Base-by-base conservation (phyloP, 1,140 invertebrate genomes). In the Caenorhabditis latens region DNA sequence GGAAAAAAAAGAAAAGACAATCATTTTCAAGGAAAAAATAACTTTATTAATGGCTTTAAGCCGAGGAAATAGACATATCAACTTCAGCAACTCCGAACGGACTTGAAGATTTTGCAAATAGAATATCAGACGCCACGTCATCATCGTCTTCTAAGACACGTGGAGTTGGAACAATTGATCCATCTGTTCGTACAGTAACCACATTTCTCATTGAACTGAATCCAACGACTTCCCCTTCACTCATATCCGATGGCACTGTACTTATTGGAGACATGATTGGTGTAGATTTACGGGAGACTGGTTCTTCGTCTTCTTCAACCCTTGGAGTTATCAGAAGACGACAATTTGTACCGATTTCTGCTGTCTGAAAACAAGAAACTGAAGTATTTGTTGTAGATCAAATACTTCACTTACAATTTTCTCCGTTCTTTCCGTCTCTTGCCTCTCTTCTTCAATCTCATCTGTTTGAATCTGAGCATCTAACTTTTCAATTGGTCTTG, bases 391-490 rank as follows among this genome's bases (percentile, higher is more conserved):
- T 8, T 19, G 21, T 14, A 21, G 13, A 13, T 67, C 13, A 16
- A 67, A 16, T 0, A 40, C 1, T 8, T 14, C 8, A 67, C 63
- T 67, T 42, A 67, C 63, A 67, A 42, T 21, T 61, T 61, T 61
- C 40, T 67, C 63, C 24, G 24, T 42, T 42, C 67, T 21, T n/a
- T n/a, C 21, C 61, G 24, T 14, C 32, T 63, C 61, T 58, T 58
- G 16, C 61, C 14, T 11, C 14, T 79, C 21, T 50, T 79, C 46
- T 40, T 9, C 71, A 24, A 79, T 2, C 13, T 79, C 13, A 24
- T 79, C 71, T 1, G 71, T 79, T 50, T 79, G 71, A 48, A 79
- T 79, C n/a, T 79, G 71, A 11, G 71, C 71, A n/a, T 79, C 71
- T 32, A 7, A 46, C 14, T 79, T 79, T n/a, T 48, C 13, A 53